Conservation (phyloP, 2,888 invertebrate species). For the Apamea crenata region DNA sequence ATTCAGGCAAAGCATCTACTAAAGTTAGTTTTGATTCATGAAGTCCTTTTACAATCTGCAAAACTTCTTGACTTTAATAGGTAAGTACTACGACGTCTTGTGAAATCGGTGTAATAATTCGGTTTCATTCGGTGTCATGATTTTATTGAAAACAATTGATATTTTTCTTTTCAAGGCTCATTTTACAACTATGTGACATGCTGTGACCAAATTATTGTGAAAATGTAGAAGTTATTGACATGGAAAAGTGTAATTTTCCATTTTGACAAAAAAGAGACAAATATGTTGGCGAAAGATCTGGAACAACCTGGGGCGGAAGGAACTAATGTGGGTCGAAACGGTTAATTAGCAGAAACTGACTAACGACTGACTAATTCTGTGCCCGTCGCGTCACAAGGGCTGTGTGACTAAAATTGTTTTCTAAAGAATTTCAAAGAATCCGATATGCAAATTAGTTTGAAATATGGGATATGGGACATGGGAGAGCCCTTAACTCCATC, state of each 20-base stretch:
- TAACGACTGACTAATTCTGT: conserved; percentile 73
- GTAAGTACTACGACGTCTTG: background rate
- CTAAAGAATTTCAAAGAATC: conserved; percentile 52
- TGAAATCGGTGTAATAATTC: background rate
- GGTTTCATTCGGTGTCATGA: no score
- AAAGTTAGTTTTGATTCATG: background rate
- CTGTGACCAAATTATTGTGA: background rate
- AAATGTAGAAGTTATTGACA: conserved; percentile 10
- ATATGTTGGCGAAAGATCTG: conserved; percentile 43
- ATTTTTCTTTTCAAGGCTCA: background rate
- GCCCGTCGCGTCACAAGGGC: conserved; percentile 60
- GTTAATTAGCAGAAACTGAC: conserved; percentile 71
- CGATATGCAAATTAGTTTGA: conserved; percentile 20
- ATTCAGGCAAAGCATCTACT: background rate
- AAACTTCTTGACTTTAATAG: background rate
- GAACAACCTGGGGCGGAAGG: conserved; percentile 65
- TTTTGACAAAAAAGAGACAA: conserved; percentile 1
- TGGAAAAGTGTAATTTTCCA: conserved; percentile 13
- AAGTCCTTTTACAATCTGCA: background rate
- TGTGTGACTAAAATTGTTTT: conserved; percentile 66
- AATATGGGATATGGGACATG: conserved; percentile 21
- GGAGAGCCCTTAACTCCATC: background rate
- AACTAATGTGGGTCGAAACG: conserved; percentile 70
- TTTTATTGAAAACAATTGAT: background rate
- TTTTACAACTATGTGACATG: conserved; percentile 3